phyloP scores from a whole-genome alignment of 2,113 vertebrate genomes.

The Echinops telfairi region DNA sequence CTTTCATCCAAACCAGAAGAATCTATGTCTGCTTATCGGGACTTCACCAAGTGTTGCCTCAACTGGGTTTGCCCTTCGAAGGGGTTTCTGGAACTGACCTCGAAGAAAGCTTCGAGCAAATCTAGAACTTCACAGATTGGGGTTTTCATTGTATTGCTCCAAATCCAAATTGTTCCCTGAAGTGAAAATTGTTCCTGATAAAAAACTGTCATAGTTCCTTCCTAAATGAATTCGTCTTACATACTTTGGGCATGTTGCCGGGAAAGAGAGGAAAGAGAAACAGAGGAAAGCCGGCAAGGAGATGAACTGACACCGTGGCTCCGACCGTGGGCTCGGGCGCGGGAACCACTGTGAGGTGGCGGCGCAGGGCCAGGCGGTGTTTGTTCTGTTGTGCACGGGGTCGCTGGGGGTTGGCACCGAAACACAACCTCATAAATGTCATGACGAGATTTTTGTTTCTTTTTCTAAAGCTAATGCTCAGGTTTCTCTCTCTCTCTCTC shows the following conservation, averaged over 20 bases:
- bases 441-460: slow-evolving; percentile 22
- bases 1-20: slow-evolving; percentile 40
- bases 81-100: slow-evolving; percentile 4
- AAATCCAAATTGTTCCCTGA: background rate
- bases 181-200: background rate
- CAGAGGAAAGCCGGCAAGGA: too few species aligned
- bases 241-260: too few species aligned
- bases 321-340: too few species aligned
- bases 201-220: background rate
- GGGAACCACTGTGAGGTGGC: too few species aligned
- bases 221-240: background rate
- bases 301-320: too few species aligned
- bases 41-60: background rate
- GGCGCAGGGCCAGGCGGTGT: too few species aligned
- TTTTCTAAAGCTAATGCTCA: background rate
- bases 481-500: background rate
- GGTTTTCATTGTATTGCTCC: background rate
- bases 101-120: background rate
- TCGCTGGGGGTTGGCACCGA: too few species aligned
- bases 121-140: background rate
- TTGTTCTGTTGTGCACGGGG: too few species aligned
- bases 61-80: background rate
- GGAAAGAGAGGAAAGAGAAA: too few species aligned
- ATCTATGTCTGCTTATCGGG: background rate
- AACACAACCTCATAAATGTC: background rate